These are phyloP conservation scores for Leistus spinibarbis DNA, from an alignment of 2,888 invertebrate genomes.

Conservation along the genomic window DNA sequence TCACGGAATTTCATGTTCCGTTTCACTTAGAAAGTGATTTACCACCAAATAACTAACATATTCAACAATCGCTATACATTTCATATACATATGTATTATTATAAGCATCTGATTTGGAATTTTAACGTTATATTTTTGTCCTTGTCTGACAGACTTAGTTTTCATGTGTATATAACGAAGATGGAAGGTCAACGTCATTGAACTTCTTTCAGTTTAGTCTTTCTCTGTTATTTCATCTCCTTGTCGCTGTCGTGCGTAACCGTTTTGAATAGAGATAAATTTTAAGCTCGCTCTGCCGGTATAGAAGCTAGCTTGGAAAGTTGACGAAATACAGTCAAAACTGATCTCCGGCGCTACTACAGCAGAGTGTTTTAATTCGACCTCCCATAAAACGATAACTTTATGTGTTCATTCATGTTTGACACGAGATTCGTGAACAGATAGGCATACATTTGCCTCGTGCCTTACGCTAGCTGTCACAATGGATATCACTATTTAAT, in stretches of 20 bases:
- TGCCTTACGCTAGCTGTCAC: neutral
- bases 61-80: constrained; percentile 5
- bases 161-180: neutral
- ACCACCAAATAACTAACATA: neutral
- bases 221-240: neutral
- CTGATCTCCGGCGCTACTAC: constrained; percentile 32
- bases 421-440: constrained; percentile 30
- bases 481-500: neutral
- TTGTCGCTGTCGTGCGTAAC: constrained; percentile 1
- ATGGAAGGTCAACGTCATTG: constrained; percentile 2
- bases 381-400: constrained; percentile 36
- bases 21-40: constrained; percentile 1
- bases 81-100: neutral
- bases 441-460: constrained; percentile 11
- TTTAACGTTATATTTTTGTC: neutral
- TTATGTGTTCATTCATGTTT: constrained; percentile 35
- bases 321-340: constrained; percentile 15
- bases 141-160: neutral
- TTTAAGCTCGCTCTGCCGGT: neutral
- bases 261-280: constrained; percentile 12
- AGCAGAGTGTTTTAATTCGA: constrained; percentile 33
- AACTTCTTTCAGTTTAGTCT: constrained; percentile 12
- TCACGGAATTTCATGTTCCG: neutral
- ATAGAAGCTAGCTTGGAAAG: neutral
- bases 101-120: neutral